These are phyloP conservation scores for Anableps anableps DNA, from an alignment of 2,797 vertebrate species.

Conservation along the genomic window DNA sequence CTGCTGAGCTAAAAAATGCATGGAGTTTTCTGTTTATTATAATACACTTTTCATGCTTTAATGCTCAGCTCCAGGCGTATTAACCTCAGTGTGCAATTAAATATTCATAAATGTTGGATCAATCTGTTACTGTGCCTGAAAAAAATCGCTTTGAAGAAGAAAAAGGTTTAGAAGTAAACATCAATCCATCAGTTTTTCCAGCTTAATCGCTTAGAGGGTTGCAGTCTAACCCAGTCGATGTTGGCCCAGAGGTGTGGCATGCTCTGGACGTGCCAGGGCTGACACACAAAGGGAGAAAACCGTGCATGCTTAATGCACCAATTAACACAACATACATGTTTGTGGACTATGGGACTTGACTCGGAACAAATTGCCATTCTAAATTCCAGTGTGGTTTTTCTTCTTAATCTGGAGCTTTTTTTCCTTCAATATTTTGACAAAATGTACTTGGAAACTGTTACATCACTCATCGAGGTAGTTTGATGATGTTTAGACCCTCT, in stretches of 20 bases:
- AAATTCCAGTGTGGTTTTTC: background rate
- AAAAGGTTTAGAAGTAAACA: background rate
- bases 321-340: background rate
- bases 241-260: background rate
- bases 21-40: background rate
- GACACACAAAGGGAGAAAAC: background rate
- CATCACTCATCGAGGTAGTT: conserved; percentile 2
- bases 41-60: background rate
- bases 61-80: background rate
- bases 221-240: background rate
- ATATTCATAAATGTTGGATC: background rate
- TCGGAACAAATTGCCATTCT: background rate
- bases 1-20: background rate
- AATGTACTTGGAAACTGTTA: background rate
- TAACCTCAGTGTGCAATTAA: background rate
- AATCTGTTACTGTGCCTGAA: background rate
- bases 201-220: background rate
- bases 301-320: background rate
- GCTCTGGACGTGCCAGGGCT: background rate
- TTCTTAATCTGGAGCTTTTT: background rate
- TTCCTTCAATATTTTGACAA: background rate
- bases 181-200: background rate
- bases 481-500: conserved; percentile 14
- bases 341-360: background rate
- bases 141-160: background rate